Evolutionary conservation across 2,113 vertebrate species (phyloP), one percentile per base, ranked within the genome.

Genomic region (Prolemur simus): DNA sequence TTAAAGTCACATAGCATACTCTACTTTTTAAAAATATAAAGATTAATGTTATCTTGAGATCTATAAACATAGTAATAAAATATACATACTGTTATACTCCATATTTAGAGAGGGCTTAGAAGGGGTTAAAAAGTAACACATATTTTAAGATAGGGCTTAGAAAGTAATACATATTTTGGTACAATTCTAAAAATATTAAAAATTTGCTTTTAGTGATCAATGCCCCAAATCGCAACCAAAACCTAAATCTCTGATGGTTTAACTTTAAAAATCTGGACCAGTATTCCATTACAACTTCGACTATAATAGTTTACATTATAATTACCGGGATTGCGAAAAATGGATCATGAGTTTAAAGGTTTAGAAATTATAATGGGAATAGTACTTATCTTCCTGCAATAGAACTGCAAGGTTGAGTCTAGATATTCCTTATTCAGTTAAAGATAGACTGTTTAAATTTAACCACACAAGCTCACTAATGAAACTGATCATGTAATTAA

Each of bases 141-240:
- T 52, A 39, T 29, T 87, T 83, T 64, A 80, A 74, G 20, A 42
- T n/a, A 89, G 13, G 32, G 47, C 6, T 76, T 84, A 89, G n/a
- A 66, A 94, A 80, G 23, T 39, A 84, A 49, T n/a, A 66, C 25
- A 60, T 52, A 39, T 29, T 87, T 83, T 82, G 78, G 60, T 73
- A 87, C 25, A 95, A 91, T 54, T 96, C 21, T 69, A 86, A 95
- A 93, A 93, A 74, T 74, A 93, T 66, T 80, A 52, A 91, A 84
- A 94, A 68, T 63, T 13, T 95, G 21, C 52, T 89, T 95, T 88
- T 81, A 80, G 47, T 21, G 12, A 80, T 85, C 14, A 97, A 23
- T 87, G 37, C 18, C 25, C 7, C 60, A 80, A 11, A 74, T 63
- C 45, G 39, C n/a, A 95, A 85, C 45, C 34, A 74, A 94, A 11